Percentiles rank a stretch among this genome's conserved stretches.
These are phyloP conservation scores for Dynastes tityus DNA, from an alignment of 2,888 invertebrate genomes.

Conservation along the genomic window DNA sequence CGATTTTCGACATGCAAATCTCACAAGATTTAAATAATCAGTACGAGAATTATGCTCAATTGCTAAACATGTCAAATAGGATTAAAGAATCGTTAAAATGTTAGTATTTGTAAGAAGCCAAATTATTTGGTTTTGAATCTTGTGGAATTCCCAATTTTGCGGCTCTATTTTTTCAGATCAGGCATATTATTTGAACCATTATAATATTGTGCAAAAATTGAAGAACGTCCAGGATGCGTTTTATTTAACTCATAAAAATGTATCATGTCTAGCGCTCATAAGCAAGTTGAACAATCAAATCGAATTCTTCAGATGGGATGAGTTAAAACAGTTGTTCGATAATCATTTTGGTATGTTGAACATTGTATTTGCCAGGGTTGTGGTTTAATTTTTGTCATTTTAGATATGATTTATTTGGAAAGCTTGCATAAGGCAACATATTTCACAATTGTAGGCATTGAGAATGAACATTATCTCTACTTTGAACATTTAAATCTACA, in stretches of 20 bases:
- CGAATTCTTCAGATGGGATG: slow-evolving; percentile 11
- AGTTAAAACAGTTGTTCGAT: not conserved
- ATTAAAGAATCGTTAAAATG: slow-evolving; percentile 64
- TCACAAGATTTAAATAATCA: slow-evolving; percentile 62
- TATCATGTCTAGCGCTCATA: not conserved
- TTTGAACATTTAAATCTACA: not conserved
- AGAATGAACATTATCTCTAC: not conserved
- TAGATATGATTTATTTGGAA: not conserved
- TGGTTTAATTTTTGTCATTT: not conserved
- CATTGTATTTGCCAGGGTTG: not conserved
- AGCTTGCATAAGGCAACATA: not conserved
- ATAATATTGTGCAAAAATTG: slow-evolving; percentile 59
- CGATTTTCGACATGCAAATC: slow-evolving; percentile 63
- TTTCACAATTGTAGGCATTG: not conserved
- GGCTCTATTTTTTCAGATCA: slow-evolving; percentile 60
- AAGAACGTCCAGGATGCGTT: slow-evolving; percentile 28
- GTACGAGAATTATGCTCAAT: slow-evolving; percentile 64
- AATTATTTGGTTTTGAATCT: not conserved
- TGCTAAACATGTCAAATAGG: slow-evolving; percentile 61
- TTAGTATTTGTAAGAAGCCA: slow-evolving; percentile 55
- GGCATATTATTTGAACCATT: slow-evolving; percentile 62
- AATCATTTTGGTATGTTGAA: slow-evolving; percentile 7
- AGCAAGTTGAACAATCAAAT: not conserved
- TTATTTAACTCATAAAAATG: slow-evolving; percentile 2
- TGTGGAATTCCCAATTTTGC: slow-evolving; percentile 1